phyloP scores from a whole-genome alignment of 2,888 invertebrate genomes.

The Latrodectus hesperus region DNA sequence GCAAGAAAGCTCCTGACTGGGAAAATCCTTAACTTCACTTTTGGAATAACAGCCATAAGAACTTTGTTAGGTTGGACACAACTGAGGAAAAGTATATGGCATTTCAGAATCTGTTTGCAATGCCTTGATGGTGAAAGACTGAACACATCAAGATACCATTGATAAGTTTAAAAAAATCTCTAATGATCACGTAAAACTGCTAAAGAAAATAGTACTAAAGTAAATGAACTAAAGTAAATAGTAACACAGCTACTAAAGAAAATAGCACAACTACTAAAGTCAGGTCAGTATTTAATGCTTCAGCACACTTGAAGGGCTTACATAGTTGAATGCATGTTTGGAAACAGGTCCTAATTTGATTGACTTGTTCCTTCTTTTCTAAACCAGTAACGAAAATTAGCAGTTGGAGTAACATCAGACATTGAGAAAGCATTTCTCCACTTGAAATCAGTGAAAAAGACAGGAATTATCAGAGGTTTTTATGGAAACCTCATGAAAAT shows the following conservation, averaged over 20 bases:
- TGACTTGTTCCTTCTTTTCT: slow-evolving; percentile 5
- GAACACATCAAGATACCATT: no score
- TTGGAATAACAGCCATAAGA: slow-evolving; percentile 68
- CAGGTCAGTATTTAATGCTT: no score
- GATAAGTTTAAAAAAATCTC: no score
- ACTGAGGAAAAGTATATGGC: no score
- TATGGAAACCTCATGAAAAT: slow-evolving; percentile 4
- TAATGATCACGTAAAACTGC: no score
- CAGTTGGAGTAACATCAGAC: no score
- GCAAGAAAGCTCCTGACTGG: slow-evolving; percentile 17
- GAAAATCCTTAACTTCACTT: neutral
- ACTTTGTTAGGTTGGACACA: slow-evolving; percentile 10
- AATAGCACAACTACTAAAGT: neutral
- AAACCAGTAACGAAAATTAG: slow-evolving; percentile 5
- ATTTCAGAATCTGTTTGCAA: no score
- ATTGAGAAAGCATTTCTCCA: no score
- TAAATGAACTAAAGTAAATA: no score
- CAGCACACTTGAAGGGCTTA: neutral
- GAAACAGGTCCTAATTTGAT: slow-evolving; percentile 13
- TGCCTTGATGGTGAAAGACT: no score
- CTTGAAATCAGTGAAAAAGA: slow-evolving; percentile 22
- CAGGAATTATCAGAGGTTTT: slow-evolving; percentile 16
- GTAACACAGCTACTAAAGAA: slow-evolving; percentile 18
- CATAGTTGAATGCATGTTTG: slow-evolving; percentile 12
- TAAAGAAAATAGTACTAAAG: no score